Evolutionary conservation across 2,888 invertebrate species (phyloP).

Genomic region (Itoplectis maculator): DNA sequence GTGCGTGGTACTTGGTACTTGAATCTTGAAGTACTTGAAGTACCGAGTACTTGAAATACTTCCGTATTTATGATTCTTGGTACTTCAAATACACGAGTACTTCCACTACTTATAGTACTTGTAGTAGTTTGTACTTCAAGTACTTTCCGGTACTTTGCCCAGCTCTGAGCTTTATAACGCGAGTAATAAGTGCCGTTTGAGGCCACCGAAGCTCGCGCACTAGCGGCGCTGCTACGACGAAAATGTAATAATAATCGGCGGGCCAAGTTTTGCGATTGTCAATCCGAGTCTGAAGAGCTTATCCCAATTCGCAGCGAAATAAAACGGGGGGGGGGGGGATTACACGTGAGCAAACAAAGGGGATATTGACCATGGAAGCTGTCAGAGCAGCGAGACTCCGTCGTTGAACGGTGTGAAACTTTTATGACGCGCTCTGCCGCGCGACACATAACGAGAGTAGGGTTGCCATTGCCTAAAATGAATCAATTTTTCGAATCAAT

Average conservation of each 20-base stretch:
- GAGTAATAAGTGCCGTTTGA: conserved; percentile 41
- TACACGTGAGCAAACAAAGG: conserved; percentile 11
- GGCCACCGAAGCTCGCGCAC: conserved; percentile 11
- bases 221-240: too few relatives aligned
- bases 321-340: background rate
- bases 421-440: conserved; percentile 16
- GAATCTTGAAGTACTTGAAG: too few relatives aligned
- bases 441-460: conserved; percentile 18
- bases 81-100: too few relatives aligned
- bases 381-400: background rate
- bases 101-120: too few relatives aligned
- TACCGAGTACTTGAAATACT: too few relatives aligned
- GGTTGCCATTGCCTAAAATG: too few relatives aligned
- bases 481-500: too few relatives aligned
- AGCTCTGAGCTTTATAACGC: conserved; percentile 19
- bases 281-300: conserved; percentile 13
- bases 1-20: too few relatives aligned
- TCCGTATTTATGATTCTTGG: too few relatives aligned
- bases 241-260: conserved; percentile 16
- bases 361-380: conserved; percentile 13
- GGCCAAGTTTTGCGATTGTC: background rate
- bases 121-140: too few relatives aligned
- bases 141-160: too few relatives aligned
- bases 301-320: background rate
- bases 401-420: conserved; percentile 16